Percentiles rank a stretch among this genome's conserved stretches.
These are phyloP conservation scores for Lagria hirta DNA, from an alignment of 2,888 invertebrate species.

Conservation along the genomic window DNA sequence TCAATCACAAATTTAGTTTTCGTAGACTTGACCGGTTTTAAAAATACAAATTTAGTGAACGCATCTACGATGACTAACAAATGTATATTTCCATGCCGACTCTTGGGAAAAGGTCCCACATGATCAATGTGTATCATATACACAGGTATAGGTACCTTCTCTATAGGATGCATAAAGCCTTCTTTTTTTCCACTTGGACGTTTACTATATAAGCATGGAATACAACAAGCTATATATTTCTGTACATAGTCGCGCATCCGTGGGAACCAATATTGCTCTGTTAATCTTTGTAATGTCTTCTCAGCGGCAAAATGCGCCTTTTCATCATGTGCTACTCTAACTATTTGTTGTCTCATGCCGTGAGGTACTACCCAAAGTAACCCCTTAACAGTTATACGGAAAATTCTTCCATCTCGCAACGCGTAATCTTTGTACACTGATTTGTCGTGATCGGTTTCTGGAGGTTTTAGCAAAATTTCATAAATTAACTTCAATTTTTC, in stretches of 20 bases:
- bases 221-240: constrained; percentile 48
- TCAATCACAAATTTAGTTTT: constrained; percentile 8
- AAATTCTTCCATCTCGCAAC: constrained; percentile 10
- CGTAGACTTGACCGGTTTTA: constrained; percentile 9
- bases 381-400: constrained; percentile 25
- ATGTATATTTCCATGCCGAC: constrained; percentile 39
- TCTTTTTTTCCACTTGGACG: constrained; percentile 31
- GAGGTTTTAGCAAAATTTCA: constrained; percentile 24
- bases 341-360: constrained; percentile 37
- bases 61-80: constrained; percentile 46
- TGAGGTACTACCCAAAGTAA: constrained; percentile 43
- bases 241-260: constrained; percentile 46
- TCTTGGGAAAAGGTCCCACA: constrained; percentile 48
- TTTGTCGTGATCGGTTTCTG: constrained; percentile 24
- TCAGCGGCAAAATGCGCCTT: constrained; percentile 47
- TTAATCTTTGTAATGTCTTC: constrained; percentile 41
- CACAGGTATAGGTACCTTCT: constrained; percentile 48
- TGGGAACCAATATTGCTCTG: constrained; percentile 49
- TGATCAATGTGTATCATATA: constrained; percentile 52
- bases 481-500: constrained; percentile 26
- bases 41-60: constrained; percentile 10
- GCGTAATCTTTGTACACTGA: constrained; percentile 13
- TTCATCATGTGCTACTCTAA: constrained; percentile 46
- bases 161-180: constrained; percentile 49
- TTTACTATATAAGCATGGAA: constrained; percentile 49